Evolutionary conservation across 1,140 invertebrate genomes (phyloP).

Genomic region (Heterodera schachtii): DNA sequence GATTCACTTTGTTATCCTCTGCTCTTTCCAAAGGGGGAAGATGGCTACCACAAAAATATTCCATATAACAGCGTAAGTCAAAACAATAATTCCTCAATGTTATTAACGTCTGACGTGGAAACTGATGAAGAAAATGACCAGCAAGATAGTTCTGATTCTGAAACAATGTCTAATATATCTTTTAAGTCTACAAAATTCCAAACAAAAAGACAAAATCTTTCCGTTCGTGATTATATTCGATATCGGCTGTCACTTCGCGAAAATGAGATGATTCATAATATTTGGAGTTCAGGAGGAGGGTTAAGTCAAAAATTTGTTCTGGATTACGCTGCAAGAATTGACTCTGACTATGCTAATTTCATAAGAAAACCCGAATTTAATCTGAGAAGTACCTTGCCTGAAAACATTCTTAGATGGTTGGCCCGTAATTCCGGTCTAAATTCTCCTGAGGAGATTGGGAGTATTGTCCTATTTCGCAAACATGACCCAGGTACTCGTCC

Average conservation of each 20-base stretch:
- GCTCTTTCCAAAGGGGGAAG: neutral
- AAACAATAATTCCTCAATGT: neutral
- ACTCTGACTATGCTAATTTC: neutral
- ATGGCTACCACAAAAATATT: neutral
- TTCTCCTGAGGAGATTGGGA: neutral
- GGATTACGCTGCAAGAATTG: neutral
- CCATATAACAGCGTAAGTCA: too few species aligned
- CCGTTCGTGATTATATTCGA: neutral
- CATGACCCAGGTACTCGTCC: neutral
- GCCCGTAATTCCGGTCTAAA: neutral
- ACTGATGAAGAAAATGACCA: neutral
- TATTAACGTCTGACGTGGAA: neutral
- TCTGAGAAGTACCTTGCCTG: neutral
- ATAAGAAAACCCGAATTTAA: neutral
- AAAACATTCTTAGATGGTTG: neutral
- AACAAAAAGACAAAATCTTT: too few species aligned
- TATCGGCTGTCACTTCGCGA: neutral
- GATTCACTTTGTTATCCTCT: neutral
- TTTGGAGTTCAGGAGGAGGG: constrained; percentile 3
- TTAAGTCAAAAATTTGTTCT: neutral
- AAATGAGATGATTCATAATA: neutral
- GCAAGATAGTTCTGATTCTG: neutral
- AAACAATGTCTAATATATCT: too few species aligned
- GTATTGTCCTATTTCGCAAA: constrained; percentile 10
- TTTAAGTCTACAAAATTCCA: too few species aligned